These are phyloP conservation scores for Spisula solida DNA, from an alignment of 2,888 invertebrate genomes.

Conservation along the genomic window DNA sequence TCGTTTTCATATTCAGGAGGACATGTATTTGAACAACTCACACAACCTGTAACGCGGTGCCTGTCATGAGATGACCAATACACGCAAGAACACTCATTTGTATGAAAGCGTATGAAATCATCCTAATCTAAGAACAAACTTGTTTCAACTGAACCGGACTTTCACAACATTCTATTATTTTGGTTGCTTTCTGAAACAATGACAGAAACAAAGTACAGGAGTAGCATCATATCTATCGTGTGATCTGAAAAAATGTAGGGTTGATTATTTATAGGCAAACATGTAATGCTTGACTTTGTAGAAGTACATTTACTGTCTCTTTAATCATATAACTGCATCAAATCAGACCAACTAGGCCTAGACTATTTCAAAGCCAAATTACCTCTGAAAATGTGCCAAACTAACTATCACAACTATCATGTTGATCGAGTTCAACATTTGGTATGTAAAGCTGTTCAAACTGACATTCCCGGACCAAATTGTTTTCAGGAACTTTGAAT, in stretches of 20 bases:
- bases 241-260: conserved; percentile 66
- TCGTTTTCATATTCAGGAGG: too few species aligned
- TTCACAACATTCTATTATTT: too few species aligned
- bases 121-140: conserved; percentile 56
- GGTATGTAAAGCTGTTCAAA: not conserved
- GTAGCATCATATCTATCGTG: conserved; percentile 43
- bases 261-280: conserved; percentile 71
- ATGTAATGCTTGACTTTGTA: conserved; percentile 28
- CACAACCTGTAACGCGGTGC: conserved; percentile 71
- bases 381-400: conserved; percentile 57
- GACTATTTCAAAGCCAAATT: conserved; percentile 18
- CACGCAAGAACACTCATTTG: conserved; percentile 70
- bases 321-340: conserved; percentile 56
- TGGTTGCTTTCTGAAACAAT: conserved; percentile 44
- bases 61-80: conserved; percentile 71
- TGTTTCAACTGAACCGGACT: conserved; percentile 39
- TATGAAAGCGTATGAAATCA: conserved; percentile 61
- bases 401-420: too few species aligned
- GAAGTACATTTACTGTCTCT: not conserved
- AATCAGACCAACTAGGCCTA: conserved; percentile 61
- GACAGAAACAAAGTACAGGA: conserved; percentile 66
- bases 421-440: not conserved
- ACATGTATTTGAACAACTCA: too few species aligned
- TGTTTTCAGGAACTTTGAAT: conserved; percentile 18
- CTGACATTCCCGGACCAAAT: not conserved